Percentiles rank a stretch among this genome's conserved stretches.
These are phyloP conservation scores for Lordiphosa collinella DNA, from an alignment of 1,140 invertebrate genomes.

Conservation along the genomic window DNA sequence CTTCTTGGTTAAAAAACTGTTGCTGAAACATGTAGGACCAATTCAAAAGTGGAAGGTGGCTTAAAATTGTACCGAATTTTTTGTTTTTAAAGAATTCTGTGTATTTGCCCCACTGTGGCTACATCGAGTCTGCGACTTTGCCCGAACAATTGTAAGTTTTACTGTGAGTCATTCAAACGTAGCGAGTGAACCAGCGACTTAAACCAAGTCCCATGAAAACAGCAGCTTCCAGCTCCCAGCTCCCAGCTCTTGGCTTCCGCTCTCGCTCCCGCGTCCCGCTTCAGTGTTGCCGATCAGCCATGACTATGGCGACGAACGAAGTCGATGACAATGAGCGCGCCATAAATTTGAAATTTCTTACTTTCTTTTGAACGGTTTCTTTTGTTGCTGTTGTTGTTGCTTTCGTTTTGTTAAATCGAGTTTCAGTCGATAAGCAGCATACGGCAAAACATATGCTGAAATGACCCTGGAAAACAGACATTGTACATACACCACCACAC, in stretches of 20 bases:
- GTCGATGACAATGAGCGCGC: constrained; percentile 48
- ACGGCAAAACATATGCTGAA: background rate
- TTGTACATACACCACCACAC: too few relatives aligned
- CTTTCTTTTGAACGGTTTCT: constrained; percentile 40
- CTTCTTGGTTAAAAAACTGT: too few relatives aligned
- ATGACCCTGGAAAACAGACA: constrained; percentile 14
- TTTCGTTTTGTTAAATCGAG: background rate
- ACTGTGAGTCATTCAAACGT: constrained; percentile 35
- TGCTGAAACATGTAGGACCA: too few relatives aligned
- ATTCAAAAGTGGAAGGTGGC: too few relatives aligned
- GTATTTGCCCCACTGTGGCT: background rate
- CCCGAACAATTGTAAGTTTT: constrained; percentile 23
- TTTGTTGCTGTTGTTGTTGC: constrained; percentile 1
- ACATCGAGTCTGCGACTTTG: constrained; percentile 22
- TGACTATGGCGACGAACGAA: constrained; percentile 2
- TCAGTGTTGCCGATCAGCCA: background rate
- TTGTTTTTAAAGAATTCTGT: too few relatives aligned
- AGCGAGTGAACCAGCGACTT: background rate
- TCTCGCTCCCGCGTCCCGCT: background rate
- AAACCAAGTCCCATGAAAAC: constrained; percentile 4
- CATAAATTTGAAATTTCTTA: constrained; percentile 56
- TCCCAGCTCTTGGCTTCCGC: background rate
- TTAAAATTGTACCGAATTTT: too few relatives aligned
- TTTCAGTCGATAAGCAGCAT: background rate
- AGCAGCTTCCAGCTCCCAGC: background rate